Evolutionary conservation across 2,113 vertebrate genomes (phyloP).

Genomic region (Bolborhynchus lineola): DNA sequence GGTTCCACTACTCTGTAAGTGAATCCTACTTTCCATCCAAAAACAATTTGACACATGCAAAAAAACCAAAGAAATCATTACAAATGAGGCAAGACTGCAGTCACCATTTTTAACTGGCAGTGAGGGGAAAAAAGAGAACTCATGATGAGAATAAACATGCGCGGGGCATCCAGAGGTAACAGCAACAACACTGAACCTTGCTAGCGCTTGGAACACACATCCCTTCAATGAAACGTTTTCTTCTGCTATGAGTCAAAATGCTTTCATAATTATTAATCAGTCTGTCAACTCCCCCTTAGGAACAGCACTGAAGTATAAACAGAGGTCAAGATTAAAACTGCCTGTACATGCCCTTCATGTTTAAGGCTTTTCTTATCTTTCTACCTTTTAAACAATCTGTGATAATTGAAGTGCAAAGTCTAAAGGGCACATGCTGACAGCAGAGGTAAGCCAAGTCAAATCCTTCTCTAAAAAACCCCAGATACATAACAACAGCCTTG

Average conservation of each 20-base stretch:
- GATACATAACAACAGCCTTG: rapidly evolving
- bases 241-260: background rate
- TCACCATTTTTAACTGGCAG: background rate
- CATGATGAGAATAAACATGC: background rate
- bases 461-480: background rate
- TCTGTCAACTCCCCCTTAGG: background rate
- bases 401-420: background rate
- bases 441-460: background rate
- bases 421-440: background rate
- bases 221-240: background rate
- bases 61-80: background rate
- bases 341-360: background rate
- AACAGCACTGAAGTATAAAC: background rate
- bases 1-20: background rate
- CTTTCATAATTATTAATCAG: background rate
- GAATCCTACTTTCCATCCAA: background rate
- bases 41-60: background rate
- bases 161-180: background rate
- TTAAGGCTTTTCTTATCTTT: conserved; percentile 20
- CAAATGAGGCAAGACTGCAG: background rate
- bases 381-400: background rate
- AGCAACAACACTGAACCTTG: background rate
- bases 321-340: background rate
- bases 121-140: background rate
- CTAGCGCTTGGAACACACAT: background rate